Conservation (phyloP, 2,113 vertebrate species). For the Chaetodon auriga region DNA sequence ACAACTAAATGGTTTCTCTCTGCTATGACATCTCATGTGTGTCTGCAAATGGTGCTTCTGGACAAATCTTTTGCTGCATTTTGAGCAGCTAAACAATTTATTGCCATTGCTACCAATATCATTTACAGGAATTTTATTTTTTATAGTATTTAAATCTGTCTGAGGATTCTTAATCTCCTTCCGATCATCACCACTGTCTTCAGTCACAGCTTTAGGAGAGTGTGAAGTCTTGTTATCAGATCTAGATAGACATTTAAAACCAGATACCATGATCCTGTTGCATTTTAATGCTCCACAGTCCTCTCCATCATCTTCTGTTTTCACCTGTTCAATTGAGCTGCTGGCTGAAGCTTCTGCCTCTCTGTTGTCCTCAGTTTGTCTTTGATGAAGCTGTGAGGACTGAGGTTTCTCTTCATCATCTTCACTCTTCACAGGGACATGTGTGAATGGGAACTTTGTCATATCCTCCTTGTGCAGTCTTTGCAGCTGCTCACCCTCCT, state of each 20-base stretch:
- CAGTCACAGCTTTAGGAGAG: not conserved
- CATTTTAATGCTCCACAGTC: not conserved
- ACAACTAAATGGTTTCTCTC: conserved; percentile 21
- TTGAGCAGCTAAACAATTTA: conserved; percentile 16
- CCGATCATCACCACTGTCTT: not conserved
- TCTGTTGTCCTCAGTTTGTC: not conserved
- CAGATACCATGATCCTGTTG: not conserved
- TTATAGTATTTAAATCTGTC: not conserved
- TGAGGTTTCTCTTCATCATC: not conserved
- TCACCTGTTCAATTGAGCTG: not conserved
- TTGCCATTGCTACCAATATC: not conserved
- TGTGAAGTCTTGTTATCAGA: not conserved
- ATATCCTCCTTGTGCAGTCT: not conserved
- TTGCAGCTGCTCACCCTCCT: not conserved
- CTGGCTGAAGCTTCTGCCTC: not conserved
- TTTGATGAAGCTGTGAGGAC: not conserved
- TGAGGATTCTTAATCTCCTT: not conserved
- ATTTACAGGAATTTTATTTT: not conserved
- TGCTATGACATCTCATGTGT: conserved; percentile 23
- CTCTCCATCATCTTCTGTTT: not conserved
- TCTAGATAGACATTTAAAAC: not conserved
- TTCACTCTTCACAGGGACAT: not conserved
- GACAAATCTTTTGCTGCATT: conserved; percentile 12
- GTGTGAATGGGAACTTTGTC: not conserved
- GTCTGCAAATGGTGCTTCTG: conserved; percentile 20